Evolutionary conservation across 2,888 invertebrate genomes (phyloP).

Genomic region (Mimumesa dahlbomi): DNA sequence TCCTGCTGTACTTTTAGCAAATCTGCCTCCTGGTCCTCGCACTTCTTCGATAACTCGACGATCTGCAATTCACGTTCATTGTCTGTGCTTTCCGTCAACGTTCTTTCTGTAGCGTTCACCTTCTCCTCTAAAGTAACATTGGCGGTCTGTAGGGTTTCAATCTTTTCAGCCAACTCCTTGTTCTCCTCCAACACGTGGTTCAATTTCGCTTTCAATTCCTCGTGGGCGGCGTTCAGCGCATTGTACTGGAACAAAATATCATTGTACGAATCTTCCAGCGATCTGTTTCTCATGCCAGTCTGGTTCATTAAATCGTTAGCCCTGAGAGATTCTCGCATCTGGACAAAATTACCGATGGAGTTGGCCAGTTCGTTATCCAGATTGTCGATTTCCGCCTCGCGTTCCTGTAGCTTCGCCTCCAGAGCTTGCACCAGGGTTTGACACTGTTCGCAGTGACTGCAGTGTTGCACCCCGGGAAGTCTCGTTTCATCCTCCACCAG

Average conservation of each 20-base stretch:
- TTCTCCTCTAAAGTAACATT: slow-evolving; percentile 80
- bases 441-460: slow-evolving; percentile 72
- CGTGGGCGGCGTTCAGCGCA: slow-evolving; percentile 84
- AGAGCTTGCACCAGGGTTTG: slow-evolving; percentile 78
- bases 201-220: slow-evolving; percentile 83
- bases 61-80: slow-evolving; percentile 56
- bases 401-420: slow-evolving; percentile 88
- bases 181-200: slow-evolving; percentile 83
- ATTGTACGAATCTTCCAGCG: slow-evolving; percentile 83
- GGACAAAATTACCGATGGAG: slow-evolving; percentile 84
- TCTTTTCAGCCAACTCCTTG: slow-evolving; percentile 81
- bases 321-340: slow-evolving; percentile 85
- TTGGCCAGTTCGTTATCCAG: slow-evolving; percentile 85
- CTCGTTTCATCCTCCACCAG: slow-evolving; percentile 26
- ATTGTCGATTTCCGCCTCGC: slow-evolving; percentile 88
- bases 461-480: slow-evolving; percentile 36
- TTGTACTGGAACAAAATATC: slow-evolving; percentile 84
- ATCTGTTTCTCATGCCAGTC: slow-evolving; percentile 70
- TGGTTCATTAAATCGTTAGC: slow-evolving; percentile 84
- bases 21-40: slow-evolving; percentile 79
- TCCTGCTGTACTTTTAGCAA: slow-evolving; percentile 79
- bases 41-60: slow-evolving; percentile 45
- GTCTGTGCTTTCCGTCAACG: slow-evolving; percentile 58
- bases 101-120: slow-evolving; percentile 70
- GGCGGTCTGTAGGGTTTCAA: slow-evolving; percentile 81